phyloP scores from a whole-genome alignment of 2,113 vertebrate genomes.

The Podilymbus podiceps region DNA sequence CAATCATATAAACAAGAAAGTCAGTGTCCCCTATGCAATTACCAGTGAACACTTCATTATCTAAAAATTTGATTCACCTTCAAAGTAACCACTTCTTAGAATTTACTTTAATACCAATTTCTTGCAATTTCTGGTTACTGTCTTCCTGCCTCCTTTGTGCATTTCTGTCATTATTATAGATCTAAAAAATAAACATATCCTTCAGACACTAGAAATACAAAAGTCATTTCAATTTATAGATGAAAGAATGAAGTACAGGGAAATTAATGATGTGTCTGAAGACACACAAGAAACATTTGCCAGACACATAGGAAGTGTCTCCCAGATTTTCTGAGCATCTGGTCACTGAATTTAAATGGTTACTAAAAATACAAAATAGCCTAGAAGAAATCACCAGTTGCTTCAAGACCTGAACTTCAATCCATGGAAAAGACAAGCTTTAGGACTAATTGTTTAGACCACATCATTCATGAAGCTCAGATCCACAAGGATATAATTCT shows the following conservation, averaged over 20 bases:
- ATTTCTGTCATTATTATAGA: not conserved
- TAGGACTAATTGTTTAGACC: not conserved
- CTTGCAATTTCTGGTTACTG: not conserved
- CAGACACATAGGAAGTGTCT: too few relatives aligned
- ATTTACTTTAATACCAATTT: not conserved
- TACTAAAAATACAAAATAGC: not conserved
- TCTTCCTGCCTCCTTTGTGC: not conserved
- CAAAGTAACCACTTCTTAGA: not conserved
- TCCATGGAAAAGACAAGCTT: not conserved
- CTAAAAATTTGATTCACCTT: not conserved
- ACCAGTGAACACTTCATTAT: not conserved
- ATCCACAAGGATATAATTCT: not conserved
- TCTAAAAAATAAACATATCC: not conserved
- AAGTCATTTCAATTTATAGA: not conserved
- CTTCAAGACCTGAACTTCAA: not conserved
- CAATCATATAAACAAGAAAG: not conserved
- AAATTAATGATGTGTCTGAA: not conserved
- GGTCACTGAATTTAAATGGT: not conserved
- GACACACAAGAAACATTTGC: not conserved
- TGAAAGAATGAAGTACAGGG: not conserved
- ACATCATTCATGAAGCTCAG: not conserved
- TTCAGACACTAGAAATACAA: not conserved
- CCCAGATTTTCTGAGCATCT: not conserved
- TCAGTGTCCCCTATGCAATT: not conserved
- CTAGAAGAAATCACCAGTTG: not conserved